A percentile compares a stretch with the other conserved stretches of the same genome.
These are phyloP conservation scores for Aldrovandia affinis DNA, from an alignment of 2,797 vertebrate species.

Conservation along the genomic window DNA sequence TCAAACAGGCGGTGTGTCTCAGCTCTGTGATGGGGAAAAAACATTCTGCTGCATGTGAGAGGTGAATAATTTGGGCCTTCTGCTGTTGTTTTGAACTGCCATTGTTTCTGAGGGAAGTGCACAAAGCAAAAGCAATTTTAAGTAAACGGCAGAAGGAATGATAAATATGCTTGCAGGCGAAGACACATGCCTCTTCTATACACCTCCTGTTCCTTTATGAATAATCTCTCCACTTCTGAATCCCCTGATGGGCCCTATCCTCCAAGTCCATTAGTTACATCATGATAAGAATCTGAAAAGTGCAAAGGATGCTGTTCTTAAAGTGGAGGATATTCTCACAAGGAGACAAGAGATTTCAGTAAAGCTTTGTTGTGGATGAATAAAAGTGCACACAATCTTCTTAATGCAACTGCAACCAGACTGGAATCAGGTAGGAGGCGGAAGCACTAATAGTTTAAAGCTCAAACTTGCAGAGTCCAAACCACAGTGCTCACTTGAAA, in stretches of 20 bases:
- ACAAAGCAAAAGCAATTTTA: slow-evolving; percentile 19
- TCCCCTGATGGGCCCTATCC: slow-evolving; percentile 36
- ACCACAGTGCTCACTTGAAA: too few species aligned
- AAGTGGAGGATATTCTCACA: slow-evolving; percentile 44
- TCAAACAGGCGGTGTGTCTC: background rate
- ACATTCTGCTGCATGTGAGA: background rate
- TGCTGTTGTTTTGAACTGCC: background rate
- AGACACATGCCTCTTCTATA: background rate
- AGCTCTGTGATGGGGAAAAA: background rate
- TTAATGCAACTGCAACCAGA: too few species aligned
- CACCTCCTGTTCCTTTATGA: slow-evolving; percentile 49
- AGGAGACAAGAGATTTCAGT: slow-evolving; percentile 52
- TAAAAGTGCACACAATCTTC: too few species aligned
- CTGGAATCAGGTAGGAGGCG: too few species aligned
- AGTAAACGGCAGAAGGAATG: slow-evolving; percentile 10
- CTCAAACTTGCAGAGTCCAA: too few species aligned
- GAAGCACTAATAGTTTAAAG: too few species aligned
- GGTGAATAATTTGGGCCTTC: background rate
- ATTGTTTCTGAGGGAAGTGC: slow-evolving; percentile 9
- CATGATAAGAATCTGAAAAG: slow-evolving; percentile 51
- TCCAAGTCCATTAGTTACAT: slow-evolving; percentile 53
- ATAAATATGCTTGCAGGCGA: slow-evolving; percentile 3
- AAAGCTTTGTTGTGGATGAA: too few species aligned
- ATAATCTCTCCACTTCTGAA: slow-evolving; percentile 48
- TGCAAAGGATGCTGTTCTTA: slow-evolving; percentile 47